A percentile compares a stretch with the other conserved stretches of the same genome.
phyloP scores from a whole-genome alignment of 2,888 invertebrate genomes.

The Hemithea aestivaria region DNA sequence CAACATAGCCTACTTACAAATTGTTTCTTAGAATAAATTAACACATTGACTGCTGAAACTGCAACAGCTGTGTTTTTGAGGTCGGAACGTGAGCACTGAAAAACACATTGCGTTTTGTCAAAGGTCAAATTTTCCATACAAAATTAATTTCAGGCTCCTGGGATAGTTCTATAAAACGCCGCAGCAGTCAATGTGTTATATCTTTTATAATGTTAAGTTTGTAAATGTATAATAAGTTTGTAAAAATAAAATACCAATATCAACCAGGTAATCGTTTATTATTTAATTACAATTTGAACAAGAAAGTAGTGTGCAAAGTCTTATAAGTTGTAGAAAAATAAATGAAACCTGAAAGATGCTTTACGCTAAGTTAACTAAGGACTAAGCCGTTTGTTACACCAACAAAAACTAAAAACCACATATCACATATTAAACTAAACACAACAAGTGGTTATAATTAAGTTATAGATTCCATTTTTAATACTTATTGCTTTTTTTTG shows the following conservation, averaged over 20 bases:
- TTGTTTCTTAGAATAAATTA: too few relatives aligned
- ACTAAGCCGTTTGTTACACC: constrained; percentile 47
- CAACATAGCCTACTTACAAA: too few relatives aligned
- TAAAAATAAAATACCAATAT: constrained; percentile 33
- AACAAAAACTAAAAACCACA: constrained; percentile 58
- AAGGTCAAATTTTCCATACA: too few relatives aligned
- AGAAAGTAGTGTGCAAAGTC: constrained; percentile 63
- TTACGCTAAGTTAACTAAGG: constrained; percentile 29
- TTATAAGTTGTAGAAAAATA: constrained; percentile 64
- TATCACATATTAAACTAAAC: constrained; percentile 75
- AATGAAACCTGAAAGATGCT: constrained; percentile 56
- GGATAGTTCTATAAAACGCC: too few relatives aligned
- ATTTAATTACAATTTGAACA: constrained; percentile 66
- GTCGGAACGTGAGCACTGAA: too few relatives aligned
- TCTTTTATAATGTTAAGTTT: too few relatives aligned
- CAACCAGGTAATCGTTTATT: constrained; percentile 69
- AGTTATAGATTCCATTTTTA: constrained; percentile 53
- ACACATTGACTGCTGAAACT: too few relatives aligned
- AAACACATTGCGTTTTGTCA: too few relatives aligned
- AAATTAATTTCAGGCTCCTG: too few relatives aligned
- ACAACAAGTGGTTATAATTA: constrained; percentile 52
- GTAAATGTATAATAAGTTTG: too few relatives aligned
- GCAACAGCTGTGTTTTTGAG: too few relatives aligned
- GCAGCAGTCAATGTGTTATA: too few relatives aligned
- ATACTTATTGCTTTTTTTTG: constrained; percentile 65